Evolutionary conservation across 2,113 vertebrate species (phyloP).

Genomic region (Thymallus thymallus): DNA sequence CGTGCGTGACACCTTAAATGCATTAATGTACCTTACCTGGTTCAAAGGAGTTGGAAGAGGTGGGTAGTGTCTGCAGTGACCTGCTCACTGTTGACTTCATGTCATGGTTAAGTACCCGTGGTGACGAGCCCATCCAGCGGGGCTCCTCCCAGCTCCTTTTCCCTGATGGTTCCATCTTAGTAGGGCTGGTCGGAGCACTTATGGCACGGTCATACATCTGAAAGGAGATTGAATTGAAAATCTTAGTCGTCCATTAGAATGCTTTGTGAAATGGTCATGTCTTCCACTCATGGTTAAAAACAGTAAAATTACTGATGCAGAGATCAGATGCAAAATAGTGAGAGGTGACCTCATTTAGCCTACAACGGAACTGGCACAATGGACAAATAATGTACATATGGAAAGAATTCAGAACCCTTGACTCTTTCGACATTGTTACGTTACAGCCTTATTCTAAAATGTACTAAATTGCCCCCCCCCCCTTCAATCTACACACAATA

Average conservation of each 20-base stretch:
- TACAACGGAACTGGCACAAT: neutral
- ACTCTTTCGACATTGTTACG: too few species aligned
- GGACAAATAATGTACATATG: neutral
- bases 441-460: too few species aligned
- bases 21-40: slow-evolving; percentile 43
- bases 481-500: too few species aligned
- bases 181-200: slow-evolving; percentile 94
- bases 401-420: too few species aligned
- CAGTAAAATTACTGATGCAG: too few species aligned
- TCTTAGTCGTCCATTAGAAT: neutral
- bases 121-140: slow-evolving; percentile 91
- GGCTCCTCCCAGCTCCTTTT: slow-evolving; percentile 98
- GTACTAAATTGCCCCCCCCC: too few species aligned
- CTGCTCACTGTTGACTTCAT: slow-evolving; percentile 91
- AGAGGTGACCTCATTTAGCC: neutral
- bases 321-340: too few species aligned
- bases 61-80: slow-evolving; percentile 91
- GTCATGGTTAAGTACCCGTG: slow-evolving; percentile 82
- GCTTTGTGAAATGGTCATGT: too few species aligned
- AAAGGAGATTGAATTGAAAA: neutral
- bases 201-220: slow-evolving; percentile 96
- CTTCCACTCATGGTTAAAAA: too few species aligned
- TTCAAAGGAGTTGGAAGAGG: slow-evolving; percentile 79
- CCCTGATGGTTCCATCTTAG: slow-evolving; percentile 83
- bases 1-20: too few species aligned